Conservation (phyloP, 2,888 invertebrate species). For the Stenurella melanura region DNA sequence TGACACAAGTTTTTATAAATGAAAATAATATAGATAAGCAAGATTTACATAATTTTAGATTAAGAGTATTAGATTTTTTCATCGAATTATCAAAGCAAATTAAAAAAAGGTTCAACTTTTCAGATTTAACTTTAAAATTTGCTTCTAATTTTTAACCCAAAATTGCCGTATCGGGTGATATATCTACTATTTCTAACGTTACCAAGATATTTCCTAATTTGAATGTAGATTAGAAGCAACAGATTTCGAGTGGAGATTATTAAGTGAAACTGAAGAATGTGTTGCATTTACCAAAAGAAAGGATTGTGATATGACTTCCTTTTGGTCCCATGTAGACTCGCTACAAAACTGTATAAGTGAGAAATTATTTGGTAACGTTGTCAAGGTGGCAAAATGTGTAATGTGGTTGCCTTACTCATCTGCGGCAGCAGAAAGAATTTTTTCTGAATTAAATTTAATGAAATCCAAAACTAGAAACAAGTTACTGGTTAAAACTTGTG, state of each 20-base stretch:
- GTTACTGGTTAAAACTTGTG: constrained; percentile 36
- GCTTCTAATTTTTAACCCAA: constrained; percentile 44
- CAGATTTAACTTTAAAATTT: constrained; percentile 45
- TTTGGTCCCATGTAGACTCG: constrained; percentile 43
- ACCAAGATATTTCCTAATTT: constrained; percentile 38
- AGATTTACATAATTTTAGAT: constrained; percentile 45
- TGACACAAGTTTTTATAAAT: constrained; percentile 35
- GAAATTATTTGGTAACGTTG: constrained; percentile 46
- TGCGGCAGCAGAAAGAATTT: constrained; percentile 45
- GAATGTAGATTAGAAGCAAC: constrained; percentile 41
- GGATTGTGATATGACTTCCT: constrained; percentile 36
- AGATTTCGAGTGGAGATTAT: constrained; percentile 45
- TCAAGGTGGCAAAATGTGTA: constrained; percentile 41
- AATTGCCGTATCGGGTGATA: constrained; percentile 42
- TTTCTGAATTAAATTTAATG: constrained; percentile 45
- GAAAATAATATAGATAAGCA: constrained; percentile 26
- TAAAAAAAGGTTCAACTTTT: constrained; percentile 51
- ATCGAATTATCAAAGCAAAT: constrained; percentile 47
- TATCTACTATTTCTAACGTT: constrained; percentile 31
- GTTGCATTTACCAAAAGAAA: constrained; percentile 26
- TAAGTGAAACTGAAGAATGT: constrained; percentile 34
- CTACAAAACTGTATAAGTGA: constrained; percentile 42
- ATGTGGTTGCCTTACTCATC: constrained; percentile 46
- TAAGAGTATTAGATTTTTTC: constrained; percentile 48
- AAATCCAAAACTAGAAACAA: constrained; percentile 46